A percentile compares a stretch with the other conserved stretches of the same genome.
Conservation (phyloP, 2,888 invertebrate species). For the Limenitis camilla region DNA sequence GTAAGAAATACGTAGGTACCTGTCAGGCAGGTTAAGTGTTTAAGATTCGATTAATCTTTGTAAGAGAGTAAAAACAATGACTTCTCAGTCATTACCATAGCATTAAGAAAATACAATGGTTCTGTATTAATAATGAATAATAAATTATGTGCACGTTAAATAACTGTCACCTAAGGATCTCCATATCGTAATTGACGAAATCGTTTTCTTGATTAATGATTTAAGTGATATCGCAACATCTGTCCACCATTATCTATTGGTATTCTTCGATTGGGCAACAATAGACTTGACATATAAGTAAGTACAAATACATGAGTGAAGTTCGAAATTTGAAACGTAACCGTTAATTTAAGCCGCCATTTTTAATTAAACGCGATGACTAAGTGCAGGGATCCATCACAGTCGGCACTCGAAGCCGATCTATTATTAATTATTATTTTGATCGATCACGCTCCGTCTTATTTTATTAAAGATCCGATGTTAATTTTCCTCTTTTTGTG, state of each 20-base stretch:
- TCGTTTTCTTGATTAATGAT: constrained; percentile 49
- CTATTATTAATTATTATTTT: constrained; percentile 73
- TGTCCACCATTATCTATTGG: constrained; percentile 29
- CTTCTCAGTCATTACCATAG: too few species aligned
- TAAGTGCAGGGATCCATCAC: constrained; percentile 66
- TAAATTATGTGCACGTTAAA: too few species aligned
- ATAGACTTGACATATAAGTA: constrained; percentile 31
- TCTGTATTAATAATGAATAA: too few species aligned
- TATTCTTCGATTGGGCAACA: constrained; percentile 29
- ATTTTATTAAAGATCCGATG: constrained; percentile 62
- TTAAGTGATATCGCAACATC: constrained; percentile 43
- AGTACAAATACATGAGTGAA: constrained; percentile 36
- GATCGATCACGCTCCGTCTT: constrained; percentile 68
- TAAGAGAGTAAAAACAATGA: too few species aligned
- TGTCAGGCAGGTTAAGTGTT: too few species aligned
- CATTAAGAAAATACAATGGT: too few species aligned
- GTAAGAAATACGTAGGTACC: too few species aligned
- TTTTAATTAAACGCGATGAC: constrained; percentile 74
- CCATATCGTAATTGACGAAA: constrained; percentile 9
- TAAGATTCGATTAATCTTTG: too few species aligned
- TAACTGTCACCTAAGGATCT: neutral
- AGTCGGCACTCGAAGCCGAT: constrained; percentile 53
- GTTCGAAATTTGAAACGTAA: constrained; percentile 54
- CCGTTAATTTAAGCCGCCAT: constrained; percentile 63
- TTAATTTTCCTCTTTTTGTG: constrained; percentile 47